Evolutionary conservation across 2,797 vertebrate species (phyloP).

Genomic region (Myotis findleyi): DNA sequence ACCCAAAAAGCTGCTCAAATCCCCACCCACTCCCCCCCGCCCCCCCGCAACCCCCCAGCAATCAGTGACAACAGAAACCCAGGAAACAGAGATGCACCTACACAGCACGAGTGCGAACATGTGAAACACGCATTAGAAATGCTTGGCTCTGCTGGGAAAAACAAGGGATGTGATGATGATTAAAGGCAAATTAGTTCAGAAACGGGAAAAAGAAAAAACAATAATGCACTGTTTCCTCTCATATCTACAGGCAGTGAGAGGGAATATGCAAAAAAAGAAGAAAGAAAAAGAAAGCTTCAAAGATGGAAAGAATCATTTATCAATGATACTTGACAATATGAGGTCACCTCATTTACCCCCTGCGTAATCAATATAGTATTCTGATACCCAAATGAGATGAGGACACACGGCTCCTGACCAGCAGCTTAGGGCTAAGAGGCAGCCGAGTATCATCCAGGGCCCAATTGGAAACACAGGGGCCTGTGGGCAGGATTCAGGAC

Average conservation of each 20-base stretch:
- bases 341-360: not conserved
- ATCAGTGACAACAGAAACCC: not conserved
- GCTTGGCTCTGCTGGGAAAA: not conserved
- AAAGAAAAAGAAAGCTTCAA: not conserved
- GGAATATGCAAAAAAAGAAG: not conserved
- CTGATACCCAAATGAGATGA: not conserved
- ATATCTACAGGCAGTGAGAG: not conserved
- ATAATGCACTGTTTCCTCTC: not conserved
- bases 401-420: not conserved
- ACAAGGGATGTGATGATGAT: not conserved
- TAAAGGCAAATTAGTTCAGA: not conserved
- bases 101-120: not conserved
- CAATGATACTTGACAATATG: not conserved
- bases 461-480: not conserved
- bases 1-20: not conserved
- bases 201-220: not conserved
- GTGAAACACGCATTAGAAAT: not conserved
- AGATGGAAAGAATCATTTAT: not conserved
- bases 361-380: not conserved
- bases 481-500: not conserved
- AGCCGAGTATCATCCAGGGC: not conserved
- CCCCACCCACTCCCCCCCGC: not conserved
- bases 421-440: too few species aligned
- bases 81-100: not conserved
- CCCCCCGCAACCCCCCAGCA: too few species aligned